Evolutionary conservation across 2,888 invertebrate genomes (phyloP), one percentile per base, ranked within the genome.

Genomic region (Nematopogon swammerdamellus): DNA sequence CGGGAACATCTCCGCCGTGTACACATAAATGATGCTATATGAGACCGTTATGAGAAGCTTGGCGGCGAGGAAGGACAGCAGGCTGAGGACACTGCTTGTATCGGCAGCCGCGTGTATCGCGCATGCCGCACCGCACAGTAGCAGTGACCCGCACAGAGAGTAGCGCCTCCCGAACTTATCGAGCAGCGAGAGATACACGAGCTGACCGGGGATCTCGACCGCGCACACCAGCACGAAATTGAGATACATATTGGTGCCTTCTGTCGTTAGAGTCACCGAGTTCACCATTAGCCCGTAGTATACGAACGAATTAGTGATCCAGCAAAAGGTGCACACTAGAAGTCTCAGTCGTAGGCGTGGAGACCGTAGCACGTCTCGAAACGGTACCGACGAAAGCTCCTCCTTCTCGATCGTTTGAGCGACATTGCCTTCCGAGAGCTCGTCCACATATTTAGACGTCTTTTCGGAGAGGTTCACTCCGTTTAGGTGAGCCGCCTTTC

Each of bases 261-360:
- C 86, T 44, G 81, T 75, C 18, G 44, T 19, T 44, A 88, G 64
- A 1, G 82, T 70, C 1, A 85, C 85, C 0, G 87, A 82, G 62
- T 85, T 86, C 43, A 88, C 63, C 2, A 85, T 85, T 19, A 88
- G 63, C 0, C 88, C 88, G 57, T 86, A 87, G 61, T 85, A 88
- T 8, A 87, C 82, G 52, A 87, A 80, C 0, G 84, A 82, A 57
- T 83, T 85, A 1, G 85, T 82, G 19, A 85, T 77, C 86, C 86
- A 86, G 59, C 85, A 85, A 54, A 85, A 73, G 36, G 82, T 82
- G 51, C 85, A 84, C 51, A 80, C 82, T 4, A 79, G 14, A 8
- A 44, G 19, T 11, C 44, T 18, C 17, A 19, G n/a, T 11, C 18
- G 19, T 17, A 44, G 18, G 3, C 19, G 18, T 17, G 18, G 44